Base-by-base conservation (phyloP, 1,140 invertebrate species). In the Tetraneura akinire region DNA sequence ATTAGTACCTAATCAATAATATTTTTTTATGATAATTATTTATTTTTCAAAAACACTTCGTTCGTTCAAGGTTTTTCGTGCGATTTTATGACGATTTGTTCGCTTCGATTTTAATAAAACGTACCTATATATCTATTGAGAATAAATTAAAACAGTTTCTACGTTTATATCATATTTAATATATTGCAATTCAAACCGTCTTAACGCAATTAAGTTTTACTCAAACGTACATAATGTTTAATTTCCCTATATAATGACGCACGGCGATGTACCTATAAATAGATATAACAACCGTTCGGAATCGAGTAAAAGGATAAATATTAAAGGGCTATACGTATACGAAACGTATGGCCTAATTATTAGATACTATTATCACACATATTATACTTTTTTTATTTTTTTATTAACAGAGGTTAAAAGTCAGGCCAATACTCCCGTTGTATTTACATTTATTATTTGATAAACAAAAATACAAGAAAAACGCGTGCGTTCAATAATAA, bases 321-420 rank as follows among this genome's bases (percentile, higher is more conserved):
- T 26, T 29, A 76, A 76, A 57, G 53, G 73, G 51, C 49, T 55
- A 73, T 18, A n/a, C n/a, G n/a, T n/a, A n/a, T 18, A 29, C 16
- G n/a, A 16, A 37, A 13, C 21, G 37, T 53, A 55, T 32, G 51
- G 26, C 32, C 53, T 57, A 57, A 76, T 76, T 76, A 76, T 32
- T 8, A 57, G 73, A 76, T 76, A 57, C 49, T 76, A n/a, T n/a
- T 76, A 76, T 76, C 73, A 2, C 26, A 32, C 8, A 37, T 37
- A 37, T 37, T 37, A 37, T 37, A 37, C 32, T 57, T 74, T 42
- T 57, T 73, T 53, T 74, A 26, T 45, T 37, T 42, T 21, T n/a
- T 45, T 51, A 76, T 76, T 76, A 76, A 73, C 21, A 32, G 47
- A 76, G 73, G 49, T 76, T 32, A 76, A 76, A 11, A 26, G 53